A percentile compares a stretch with the other conserved stretches of the same genome.
These are phyloP conservation scores for Elmis aenea DNA, from an alignment of 2,888 invertebrate species.

Conservation along the genomic window DNA sequence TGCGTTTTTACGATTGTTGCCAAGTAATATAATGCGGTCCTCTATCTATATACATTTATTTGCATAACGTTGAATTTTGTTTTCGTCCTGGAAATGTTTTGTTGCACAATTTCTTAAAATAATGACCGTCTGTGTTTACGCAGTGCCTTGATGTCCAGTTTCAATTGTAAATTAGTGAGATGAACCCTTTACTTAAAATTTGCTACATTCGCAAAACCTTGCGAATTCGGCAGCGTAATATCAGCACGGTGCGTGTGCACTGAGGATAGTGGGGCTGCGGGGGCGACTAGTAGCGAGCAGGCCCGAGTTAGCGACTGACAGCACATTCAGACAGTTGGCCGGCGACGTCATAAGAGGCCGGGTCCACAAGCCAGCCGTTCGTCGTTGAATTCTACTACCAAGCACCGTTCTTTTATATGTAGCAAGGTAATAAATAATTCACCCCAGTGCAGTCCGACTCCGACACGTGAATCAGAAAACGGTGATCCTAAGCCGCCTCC, in stretches of 20 bases:
- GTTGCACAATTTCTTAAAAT: no score
- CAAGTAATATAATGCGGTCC: no score
- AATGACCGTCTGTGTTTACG: no score
- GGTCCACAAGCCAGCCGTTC: constrained; percentile 16
- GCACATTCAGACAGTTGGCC: constrained; percentile 50
- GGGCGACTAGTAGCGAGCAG: constrained; percentile 31
- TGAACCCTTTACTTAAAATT: no score
- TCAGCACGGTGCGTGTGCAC: constrained; percentile 28
- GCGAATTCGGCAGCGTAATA: constrained; percentile 22
- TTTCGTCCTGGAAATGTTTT: no score
- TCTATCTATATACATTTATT: no score
- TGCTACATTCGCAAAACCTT: constrained; percentile 21
- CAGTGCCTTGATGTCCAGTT: no score
- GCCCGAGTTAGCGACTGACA: constrained; percentile 47
- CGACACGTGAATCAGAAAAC: constrained; percentile 16
- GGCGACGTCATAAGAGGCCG: constrained; percentile 48
- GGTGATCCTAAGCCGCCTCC: constrained; percentile 10
- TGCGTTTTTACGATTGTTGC: no score
- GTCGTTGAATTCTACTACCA: constrained; percentile 15
- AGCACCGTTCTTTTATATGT: constrained; percentile 23
- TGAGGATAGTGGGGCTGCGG: constrained; percentile 31
- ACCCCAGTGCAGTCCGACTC: constrained; percentile 12
- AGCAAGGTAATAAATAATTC: constrained; percentile 24
- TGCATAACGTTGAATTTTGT: no score
- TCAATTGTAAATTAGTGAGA: no score